These are phyloP conservation scores for Phymorhynchus buccinoides DNA, from an alignment of 1,140 invertebrate species.

Conservation along the genomic window DNA sequence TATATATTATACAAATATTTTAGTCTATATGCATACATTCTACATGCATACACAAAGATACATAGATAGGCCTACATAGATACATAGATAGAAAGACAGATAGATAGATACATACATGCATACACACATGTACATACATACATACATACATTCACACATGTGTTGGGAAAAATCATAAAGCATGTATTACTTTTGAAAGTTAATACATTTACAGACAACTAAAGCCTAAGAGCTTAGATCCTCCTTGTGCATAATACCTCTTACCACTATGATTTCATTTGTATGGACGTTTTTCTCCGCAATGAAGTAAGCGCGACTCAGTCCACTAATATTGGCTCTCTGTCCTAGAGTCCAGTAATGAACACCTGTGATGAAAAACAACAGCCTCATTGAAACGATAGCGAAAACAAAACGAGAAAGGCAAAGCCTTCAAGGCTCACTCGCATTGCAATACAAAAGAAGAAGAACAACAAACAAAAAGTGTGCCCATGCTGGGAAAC, in stretches of 20 bases:
- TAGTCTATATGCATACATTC: too few species aligned
- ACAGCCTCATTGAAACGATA: constrained; percentile 17
- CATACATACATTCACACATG: background rate
- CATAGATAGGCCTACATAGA: background rate
- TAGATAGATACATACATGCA: background rate
- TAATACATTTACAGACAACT: too few species aligned
- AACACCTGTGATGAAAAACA: constrained; percentile 73
- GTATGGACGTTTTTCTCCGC: constrained; percentile 81
- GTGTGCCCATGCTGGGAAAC: too few species aligned
- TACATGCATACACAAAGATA: background rate
- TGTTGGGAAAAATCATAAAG: too few species aligned
- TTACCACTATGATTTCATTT: constrained; percentile 88
- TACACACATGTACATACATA: background rate
- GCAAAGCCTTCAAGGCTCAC: too few species aligned
- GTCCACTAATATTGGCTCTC: constrained; percentile 76
- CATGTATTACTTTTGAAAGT: too few species aligned
- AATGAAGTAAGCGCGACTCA: constrained; percentile 81
- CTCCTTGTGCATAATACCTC: too few species aligned
- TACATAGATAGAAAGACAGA: background rate
- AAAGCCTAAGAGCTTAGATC: too few species aligned
- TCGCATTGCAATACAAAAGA: too few species aligned
- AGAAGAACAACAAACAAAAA: too few species aligned
- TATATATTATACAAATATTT: too few species aligned
- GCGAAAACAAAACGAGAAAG: background rate
- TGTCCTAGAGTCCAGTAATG: constrained; percentile 96